Conservation (phyloP, 2,797 vertebrate genomes). For the Lepidocolaptes lacrymiger region DNA sequence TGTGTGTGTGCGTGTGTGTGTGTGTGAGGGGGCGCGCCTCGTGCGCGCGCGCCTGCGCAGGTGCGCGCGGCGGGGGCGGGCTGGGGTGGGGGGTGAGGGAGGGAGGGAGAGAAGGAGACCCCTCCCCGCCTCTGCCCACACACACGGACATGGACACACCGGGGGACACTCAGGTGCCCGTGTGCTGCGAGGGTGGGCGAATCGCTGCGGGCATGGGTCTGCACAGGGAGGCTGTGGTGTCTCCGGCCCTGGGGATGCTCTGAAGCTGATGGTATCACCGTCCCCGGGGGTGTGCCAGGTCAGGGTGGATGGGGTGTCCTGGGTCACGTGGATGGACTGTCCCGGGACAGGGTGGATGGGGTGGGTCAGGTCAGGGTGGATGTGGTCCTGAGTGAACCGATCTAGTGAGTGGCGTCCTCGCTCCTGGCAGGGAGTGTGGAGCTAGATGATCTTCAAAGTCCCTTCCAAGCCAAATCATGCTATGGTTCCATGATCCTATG, state of each 20-base stretch:
- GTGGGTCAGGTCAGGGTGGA: not conserved
- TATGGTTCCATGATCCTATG: not conserved
- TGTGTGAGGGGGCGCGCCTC: not conserved
- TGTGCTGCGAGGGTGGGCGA: fast-evolving
- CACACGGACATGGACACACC: too few relatives aligned
- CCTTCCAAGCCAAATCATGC: not conserved
- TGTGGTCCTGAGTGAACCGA: not conserved
- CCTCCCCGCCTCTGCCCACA: not conserved
- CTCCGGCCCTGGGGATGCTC: not conserved
- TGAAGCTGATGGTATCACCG: fast-evolving
- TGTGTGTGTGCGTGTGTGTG: too few relatives aligned
- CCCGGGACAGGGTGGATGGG: too few relatives aligned
- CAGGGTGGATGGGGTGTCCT: not conserved
- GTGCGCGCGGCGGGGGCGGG: not conserved
- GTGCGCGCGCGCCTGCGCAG: constrained; percentile 30
- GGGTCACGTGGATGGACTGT: not conserved
- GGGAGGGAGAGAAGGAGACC: not conserved
- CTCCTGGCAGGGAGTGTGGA: not conserved
- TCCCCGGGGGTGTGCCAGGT: too few relatives aligned
- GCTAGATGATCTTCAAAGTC: not conserved
- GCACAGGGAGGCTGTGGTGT: not conserved
- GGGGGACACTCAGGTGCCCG: too few relatives aligned
- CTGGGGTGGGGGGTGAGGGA: not conserved
- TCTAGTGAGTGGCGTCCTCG: not conserved
- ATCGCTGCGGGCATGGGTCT: not conserved